Evolutionary conservation across 37 sponge, comb jelly and placozoan genomes (phyloP), one percentile per base, ranked within the genome.

Genomic region (Dysidea cf. avara): DNA sequence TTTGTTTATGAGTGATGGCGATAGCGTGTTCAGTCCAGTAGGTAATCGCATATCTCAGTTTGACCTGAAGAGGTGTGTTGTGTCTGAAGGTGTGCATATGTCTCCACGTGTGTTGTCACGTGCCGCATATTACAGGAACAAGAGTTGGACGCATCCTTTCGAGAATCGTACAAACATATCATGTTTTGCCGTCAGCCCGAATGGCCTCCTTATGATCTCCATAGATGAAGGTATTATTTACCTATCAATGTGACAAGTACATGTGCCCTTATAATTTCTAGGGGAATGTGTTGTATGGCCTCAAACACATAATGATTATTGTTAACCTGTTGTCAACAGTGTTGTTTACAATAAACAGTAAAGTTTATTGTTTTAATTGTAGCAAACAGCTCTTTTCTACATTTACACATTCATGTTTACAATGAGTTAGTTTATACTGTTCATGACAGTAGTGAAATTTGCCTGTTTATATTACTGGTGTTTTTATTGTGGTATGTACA

Each of bases 31-130:
- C 71, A 98, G 92, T 72, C 99, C 99, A 11, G 99, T 98, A 28
- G 99, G 99, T 7, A 98, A 90, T 71, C 81, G 95, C 25, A 72
- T 98, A 22, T 93, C 99, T 3, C 82, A 80, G 51, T 98, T 98
- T 67, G 99, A 98, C 68, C 75, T 98, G 39, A 98, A 91, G 60
- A 91, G 86, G 94, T 89, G 13, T 58, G 85, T 66, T n/a, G n/a
- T n/a, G 14, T 25, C 2, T 20, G 2, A 2, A 4, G 20, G 31
- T 1, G 7, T 43, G 52, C 38, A 46, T 40, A 56, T 28, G 58
- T 56, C 13, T 7, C 25, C 29, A 26, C 29, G 25, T 56, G 58
- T 56, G 58, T 26, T 56, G 29, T 26, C 29, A 26, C 25, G 29
- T 56, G 29, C 13, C 7, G 37, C 35, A 7, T 39, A 3, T 32